Evolutionary conservation across 2,113 vertebrate genomes (phyloP).

Genomic region (Panurus biarmicus): DNA sequence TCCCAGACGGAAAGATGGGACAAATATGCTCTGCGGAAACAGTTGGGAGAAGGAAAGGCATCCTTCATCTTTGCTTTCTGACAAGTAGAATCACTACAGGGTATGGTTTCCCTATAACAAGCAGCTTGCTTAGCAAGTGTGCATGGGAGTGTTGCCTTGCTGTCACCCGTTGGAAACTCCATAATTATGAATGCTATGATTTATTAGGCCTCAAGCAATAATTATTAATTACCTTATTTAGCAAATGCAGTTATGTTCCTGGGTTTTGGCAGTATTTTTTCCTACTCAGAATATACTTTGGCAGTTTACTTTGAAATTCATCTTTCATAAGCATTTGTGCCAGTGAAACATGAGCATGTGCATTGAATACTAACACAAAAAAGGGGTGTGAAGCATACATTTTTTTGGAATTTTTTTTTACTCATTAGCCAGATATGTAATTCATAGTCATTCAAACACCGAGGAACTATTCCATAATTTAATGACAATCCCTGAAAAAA

Average conservation of each 20-base stretch:
- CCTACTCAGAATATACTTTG: neutral
- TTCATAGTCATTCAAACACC: neutral
- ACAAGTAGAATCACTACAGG: neutral
- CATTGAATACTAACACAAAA: neutral
- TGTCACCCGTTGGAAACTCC: neutral
- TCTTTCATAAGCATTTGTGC: constrained; percentile 16
- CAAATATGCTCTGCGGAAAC: neutral
- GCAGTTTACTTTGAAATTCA: constrained; percentile 15
- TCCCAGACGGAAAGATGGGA: neutral
- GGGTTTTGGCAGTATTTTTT: constrained; percentile 2
- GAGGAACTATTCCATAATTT: neutral
- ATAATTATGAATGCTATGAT: neutral
- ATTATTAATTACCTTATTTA: constrained; percentile 44
- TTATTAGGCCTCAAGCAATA: constrained; percentile 25
- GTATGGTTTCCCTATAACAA: neutral
- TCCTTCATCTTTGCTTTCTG: neutral
- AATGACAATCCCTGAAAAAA: neutral
- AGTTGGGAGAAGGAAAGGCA: neutral
- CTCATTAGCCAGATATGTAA: neutral
- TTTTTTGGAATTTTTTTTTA: neutral
- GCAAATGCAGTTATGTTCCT: neutral
- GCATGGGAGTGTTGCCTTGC: neutral
- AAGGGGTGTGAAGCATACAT: neutral
- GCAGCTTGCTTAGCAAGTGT: neutral
- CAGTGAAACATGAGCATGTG: neutral